Conservation (phyloP, 2,797 vertebrate species). For the Eleutherodactylus coqui region DNA sequence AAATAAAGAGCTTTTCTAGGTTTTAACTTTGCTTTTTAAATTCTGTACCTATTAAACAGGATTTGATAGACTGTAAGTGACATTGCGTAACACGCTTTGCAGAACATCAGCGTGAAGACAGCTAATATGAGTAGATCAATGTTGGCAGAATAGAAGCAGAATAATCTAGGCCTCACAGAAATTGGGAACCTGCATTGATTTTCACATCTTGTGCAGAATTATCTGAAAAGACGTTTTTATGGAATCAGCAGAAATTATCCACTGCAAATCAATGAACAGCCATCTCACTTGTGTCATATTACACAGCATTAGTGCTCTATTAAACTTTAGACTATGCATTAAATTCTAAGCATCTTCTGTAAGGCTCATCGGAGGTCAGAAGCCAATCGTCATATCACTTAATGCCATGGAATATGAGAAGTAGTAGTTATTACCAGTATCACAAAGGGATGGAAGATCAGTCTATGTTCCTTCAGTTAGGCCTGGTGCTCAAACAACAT, state of each 20-base stretch:
- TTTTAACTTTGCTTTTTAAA: constrained; percentile 44
- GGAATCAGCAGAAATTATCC: constrained; percentile 56
- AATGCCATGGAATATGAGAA: background rate
- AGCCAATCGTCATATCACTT: constrained; percentile 1
- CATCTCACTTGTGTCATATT: constrained; percentile 48
- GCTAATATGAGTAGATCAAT: constrained; percentile 62
- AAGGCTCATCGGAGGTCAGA: constrained; percentile 20
- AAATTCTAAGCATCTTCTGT: background rate
- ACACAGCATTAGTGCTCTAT: constrained; percentile 3
- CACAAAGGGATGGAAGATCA: no score
- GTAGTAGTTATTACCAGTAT: no score
- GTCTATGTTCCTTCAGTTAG: no score
- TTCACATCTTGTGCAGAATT: constrained; percentile 55
- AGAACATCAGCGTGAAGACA: constrained; percentile 50
- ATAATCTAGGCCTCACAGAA: constrained; percentile 56
- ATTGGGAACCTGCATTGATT: constrained; percentile 61
- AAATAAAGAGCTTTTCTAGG: constrained; percentile 15
- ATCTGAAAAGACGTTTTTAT: constrained; percentile 58
- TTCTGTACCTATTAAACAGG: constrained; percentile 48
- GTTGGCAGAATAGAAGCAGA: constrained; percentile 59
- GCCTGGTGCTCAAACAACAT: no score
- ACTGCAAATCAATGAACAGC: constrained; percentile 55
- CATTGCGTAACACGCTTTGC: constrained; percentile 54
- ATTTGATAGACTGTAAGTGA: constrained; percentile 59
- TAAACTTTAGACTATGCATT: constrained; percentile 12